Conservation (phyloP, 2,888 invertebrate genomes). For the Nephrotoma guestfalica region DNA sequence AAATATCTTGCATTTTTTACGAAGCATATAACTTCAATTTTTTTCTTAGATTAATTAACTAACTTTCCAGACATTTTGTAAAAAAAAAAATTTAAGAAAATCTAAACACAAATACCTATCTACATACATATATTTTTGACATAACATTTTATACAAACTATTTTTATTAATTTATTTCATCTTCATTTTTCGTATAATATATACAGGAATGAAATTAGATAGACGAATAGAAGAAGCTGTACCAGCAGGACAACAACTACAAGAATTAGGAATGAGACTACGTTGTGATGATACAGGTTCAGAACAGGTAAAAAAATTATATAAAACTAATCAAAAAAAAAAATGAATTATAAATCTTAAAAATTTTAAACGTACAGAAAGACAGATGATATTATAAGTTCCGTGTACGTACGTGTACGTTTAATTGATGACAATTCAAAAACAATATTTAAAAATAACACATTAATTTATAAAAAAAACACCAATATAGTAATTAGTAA, state of each 20-base stretch:
- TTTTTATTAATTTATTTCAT: background rate
- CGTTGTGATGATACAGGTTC: slow-evolving; percentile 41
- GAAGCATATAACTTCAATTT: background rate
- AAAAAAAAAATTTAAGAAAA: background rate
- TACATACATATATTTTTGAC: background rate
- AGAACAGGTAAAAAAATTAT: slow-evolving; percentile 29
- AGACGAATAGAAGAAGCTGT: slow-evolving; percentile 52
- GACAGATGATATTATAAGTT: background rate
- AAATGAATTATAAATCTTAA: background rate
- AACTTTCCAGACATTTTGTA: background rate
- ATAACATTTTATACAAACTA: background rate
- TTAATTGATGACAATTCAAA: background rate
- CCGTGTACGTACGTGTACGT: background rate
- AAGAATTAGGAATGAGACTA: slow-evolving; percentile 40
- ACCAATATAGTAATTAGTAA: background rate
- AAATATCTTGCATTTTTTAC: background rate
- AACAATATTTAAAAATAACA: background rate
- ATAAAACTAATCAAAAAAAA: background rate
- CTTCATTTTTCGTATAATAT: background rate
- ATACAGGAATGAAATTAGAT: slow-evolving; percentile 38
- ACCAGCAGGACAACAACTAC: slow-evolving; percentile 53
- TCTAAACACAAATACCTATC: background rate
- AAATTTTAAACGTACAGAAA: background rate
- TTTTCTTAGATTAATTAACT: background rate
- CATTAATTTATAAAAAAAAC: background rate